Conservation (phyloP, 2,888 invertebrate genomes). For the Drosophila rellima region DNA sequence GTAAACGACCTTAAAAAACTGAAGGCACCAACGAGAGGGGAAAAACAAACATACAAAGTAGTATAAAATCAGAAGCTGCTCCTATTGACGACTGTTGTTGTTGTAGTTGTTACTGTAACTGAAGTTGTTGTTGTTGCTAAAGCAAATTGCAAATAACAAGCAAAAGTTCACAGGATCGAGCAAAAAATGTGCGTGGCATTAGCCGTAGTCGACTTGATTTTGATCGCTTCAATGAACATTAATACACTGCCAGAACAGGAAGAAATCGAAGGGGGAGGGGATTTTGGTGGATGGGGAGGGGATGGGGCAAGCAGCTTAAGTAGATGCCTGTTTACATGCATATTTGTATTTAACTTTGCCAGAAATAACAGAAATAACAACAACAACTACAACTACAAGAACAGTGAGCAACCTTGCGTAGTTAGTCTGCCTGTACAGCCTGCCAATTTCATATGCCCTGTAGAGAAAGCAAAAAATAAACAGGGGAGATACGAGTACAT, state of each 20-base stretch:
- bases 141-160: conserved; percentile 80
- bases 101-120: conserved; percentile 22
- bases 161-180: conserved; percentile 68
- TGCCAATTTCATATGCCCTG: conserved; percentile 34
- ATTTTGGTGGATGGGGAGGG: background rate
- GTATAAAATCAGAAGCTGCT: conserved; percentile 68
- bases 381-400: conserved; percentile 23
- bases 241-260: conserved; percentile 62
- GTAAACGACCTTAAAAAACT: conserved; percentile 80
- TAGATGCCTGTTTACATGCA: conserved; percentile 80
- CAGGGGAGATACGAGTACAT: background rate
- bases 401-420: conserved; percentile 32
- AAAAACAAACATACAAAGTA: conserved; percentile 64
- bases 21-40: conserved; percentile 47
- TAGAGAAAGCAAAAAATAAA: background rate
- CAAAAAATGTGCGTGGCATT: conserved; percentile 75
- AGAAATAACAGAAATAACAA: conserved; percentile 41
- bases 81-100: conserved; percentile 25
- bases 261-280: background rate
- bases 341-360: conserved; percentile 75
- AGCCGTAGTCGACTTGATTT: conserved; percentile 82
- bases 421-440: conserved; percentile 44
- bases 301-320: conserved; percentile 63
- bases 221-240: conserved; percentile 82
- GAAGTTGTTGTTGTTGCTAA: conserved; percentile 52